A percentile compares a stretch with the other conserved stretches of the same genome.
phyloP scores from a whole-genome alignment of 2,888 invertebrate species.

The Drosophila quinaria region DNA sequence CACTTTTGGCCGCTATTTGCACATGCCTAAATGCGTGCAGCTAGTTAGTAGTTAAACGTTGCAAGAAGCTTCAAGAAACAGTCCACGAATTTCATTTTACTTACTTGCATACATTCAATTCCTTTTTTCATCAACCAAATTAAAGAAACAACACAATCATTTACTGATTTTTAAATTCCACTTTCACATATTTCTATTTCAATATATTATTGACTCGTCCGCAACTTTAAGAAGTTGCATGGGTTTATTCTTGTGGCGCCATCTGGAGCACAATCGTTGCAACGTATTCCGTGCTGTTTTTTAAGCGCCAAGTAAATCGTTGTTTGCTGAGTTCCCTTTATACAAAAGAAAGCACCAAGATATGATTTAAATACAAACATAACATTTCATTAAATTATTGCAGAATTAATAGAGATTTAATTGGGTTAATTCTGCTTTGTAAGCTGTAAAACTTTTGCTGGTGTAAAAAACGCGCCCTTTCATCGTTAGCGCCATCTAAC shows the following conservation, averaged over 20 bases:
- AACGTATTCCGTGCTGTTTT: constrained; percentile 17
- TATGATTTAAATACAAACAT: background rate
- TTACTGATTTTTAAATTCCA: background rate
- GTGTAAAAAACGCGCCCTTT: constrained; percentile 26
- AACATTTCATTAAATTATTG: background rate
- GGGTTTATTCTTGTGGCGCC: constrained; percentile 38
- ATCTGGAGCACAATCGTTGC: constrained; percentile 42
- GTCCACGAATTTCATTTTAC: background rate
- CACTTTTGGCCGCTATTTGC: background rate
- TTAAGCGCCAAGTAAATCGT: constrained; percentile 3
- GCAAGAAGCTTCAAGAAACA: background rate
- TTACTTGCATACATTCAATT: background rate
- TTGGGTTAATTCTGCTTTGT: background rate
- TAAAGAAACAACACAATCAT: no score
- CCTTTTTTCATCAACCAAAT: background rate
- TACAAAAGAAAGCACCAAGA: background rate
- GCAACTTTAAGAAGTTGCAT: constrained; percentile 13
- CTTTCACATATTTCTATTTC: background rate
- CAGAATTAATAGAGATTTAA: background rate
- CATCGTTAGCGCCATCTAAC: constrained; percentile 57
- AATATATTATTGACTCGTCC: background rate
- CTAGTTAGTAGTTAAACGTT: background rate
- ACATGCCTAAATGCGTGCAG: constrained; percentile 1
- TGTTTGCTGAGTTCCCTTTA: background rate
- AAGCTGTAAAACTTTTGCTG: constrained; percentile 13